Percentiles rank a stretch among this genome's conserved stretches.
Conservation (phyloP, 1,140 invertebrate genomes). For the Trichogramma pretiosum region DNA sequence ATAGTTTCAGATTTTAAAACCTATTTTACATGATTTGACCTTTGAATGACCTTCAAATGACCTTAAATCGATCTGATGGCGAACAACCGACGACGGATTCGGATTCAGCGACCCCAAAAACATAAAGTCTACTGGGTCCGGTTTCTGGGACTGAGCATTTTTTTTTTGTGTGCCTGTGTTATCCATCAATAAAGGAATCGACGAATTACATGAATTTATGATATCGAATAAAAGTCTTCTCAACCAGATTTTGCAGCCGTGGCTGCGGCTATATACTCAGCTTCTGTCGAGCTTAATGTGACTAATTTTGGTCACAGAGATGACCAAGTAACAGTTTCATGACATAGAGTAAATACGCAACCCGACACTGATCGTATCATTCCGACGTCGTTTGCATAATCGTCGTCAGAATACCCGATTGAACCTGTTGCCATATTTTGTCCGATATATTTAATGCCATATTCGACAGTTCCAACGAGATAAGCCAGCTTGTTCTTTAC, state of each 20-base stretch:
- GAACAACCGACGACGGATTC: no score
- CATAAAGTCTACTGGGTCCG: no score
- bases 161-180: no score
- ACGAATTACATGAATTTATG: constrained; percentile 8
- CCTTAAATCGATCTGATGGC: no score
- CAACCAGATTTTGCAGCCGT: constrained; percentile 24
- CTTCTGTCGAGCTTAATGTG: constrained; percentile 15
- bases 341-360: constrained; percentile 7
- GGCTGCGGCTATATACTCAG: constrained; percentile 22
- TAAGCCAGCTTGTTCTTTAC: constrained; percentile 37
- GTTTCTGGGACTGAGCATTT: no score
- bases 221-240: constrained; percentile 25
- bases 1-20: no score
- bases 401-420: constrained; percentile 17
- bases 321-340: constrained; percentile 16
- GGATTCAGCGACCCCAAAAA: no score
- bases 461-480: constrained; percentile 31
- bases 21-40: no score
- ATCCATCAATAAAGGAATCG: constrained; percentile 19
- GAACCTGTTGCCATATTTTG: constrained; percentile 2
- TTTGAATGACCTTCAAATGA: no score
- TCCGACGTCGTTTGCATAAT: constrained; percentile 16
- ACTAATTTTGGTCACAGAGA: constrained; percentile 11
- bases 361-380: constrained; percentile 16
- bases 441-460: constrained; percentile 12